Base-by-base conservation (phyloP, 2,888 invertebrate genomes). In the Nomada goodeniana region DNA sequence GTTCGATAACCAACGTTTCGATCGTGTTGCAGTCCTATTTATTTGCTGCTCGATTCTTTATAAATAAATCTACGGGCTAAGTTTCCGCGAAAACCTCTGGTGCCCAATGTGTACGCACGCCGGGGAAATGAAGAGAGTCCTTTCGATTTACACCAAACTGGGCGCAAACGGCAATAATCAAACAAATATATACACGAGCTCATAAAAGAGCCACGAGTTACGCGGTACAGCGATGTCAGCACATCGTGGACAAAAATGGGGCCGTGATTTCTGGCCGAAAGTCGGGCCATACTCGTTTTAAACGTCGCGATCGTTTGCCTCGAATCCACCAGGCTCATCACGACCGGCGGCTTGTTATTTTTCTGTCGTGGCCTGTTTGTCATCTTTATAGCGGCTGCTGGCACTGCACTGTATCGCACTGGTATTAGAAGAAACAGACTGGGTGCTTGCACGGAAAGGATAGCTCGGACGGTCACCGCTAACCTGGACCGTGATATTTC, bases 281-380 rank as follows among this genome's bases (percentile, higher is more conserved):
- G 65, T 52, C 70, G 65, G 57, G 75, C 59, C 67, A 42, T 69
- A 68, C 63, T 71, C 80, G 57, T 80, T 80, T 82, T 78, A 84
- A 86, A 80, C 69, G 75, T 80, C 75, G 69, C 65, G 63, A 82
- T 80, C 76, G 74, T 78, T 79, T 57, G 75, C 47, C 57, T 67
- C 11, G 55, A 52, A 57, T 63, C 60, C 77, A n/a, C 20, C 65
- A 63, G 52, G 47, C 78, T 67, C 60, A 69, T 80, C 63, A 57
- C 71, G 75, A 61, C 36, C 36, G 20, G 13, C 11, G 69, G 72
- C 76, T 88, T 89, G 87, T 91, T 87, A 87, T 89, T 85, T 83
- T 83, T 79, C 76, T 60, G 64, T 78, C 78, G 76, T 59, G 78
- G 68, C 73, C 71, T 81, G 85, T 89, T 88, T 86, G 76, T 90